Conservation (phyloP, 23 tunicate species). For the Oikopleura vanhoeffeni region DNA sequence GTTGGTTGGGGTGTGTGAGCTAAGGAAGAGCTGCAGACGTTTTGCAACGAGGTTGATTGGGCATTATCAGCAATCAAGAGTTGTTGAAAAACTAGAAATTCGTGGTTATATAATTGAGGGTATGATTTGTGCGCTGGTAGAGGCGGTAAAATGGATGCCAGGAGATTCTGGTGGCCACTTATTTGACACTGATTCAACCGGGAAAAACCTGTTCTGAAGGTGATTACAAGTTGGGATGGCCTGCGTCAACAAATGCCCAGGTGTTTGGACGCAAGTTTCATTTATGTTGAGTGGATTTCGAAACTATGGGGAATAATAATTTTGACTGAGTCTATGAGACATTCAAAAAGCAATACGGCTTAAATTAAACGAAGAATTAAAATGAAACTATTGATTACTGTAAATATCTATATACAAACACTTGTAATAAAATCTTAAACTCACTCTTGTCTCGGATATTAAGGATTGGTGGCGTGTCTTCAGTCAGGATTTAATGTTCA, state of each 20-base stretch:
- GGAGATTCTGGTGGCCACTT: constrained; percentile 1
- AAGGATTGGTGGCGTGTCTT: too few relatives aligned
- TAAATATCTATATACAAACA: too few relatives aligned
- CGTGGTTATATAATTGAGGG: neutral
- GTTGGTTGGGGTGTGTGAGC: neutral
- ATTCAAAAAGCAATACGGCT: too few relatives aligned
- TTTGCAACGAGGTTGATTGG: neutral
- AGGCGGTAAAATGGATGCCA: constrained; percentile 3
- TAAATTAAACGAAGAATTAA: too few relatives aligned
- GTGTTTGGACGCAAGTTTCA: constrained; percentile 10
- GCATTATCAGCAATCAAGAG: neutral
- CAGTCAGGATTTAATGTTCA: too few relatives aligned
- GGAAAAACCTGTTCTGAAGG: neutral
- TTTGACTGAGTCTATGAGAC: too few relatives aligned
- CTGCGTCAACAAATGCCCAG: neutral
- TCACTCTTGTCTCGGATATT: too few relatives aligned
- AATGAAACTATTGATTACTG: too few relatives aligned
- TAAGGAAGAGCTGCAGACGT: neutral
- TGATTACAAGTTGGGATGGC: neutral
- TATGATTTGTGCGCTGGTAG: neutral
- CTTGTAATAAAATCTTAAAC: too few relatives aligned
- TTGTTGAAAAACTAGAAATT: neutral
- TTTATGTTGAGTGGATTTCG: neutral
- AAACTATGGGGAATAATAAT: too few relatives aligned
- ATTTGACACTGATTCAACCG: neutral